Conservation (phyloP, 2,888 invertebrate genomes). For the Aphidoletes aphidimyza region DNA sequence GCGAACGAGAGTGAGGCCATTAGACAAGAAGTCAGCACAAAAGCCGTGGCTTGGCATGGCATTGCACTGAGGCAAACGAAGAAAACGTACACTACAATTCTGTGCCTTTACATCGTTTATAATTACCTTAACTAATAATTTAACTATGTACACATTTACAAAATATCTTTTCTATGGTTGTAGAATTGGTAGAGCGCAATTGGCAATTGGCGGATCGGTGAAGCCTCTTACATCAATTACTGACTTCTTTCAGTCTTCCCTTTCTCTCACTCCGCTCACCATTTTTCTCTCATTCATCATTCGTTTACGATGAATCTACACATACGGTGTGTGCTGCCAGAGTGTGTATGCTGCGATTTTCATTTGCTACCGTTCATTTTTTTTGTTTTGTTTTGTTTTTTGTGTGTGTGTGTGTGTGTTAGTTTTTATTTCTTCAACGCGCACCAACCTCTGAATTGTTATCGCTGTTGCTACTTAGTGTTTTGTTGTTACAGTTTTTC, state of each 20-base stretch:
- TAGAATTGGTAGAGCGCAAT: not conserved
- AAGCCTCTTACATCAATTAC: constrained; percentile 47
- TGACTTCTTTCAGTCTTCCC: not conserved
- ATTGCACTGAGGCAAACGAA: not conserved
- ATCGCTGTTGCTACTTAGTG: not conserved
- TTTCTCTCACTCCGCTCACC: constrained; percentile 10
- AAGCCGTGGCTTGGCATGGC: not conserved
- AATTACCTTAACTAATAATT: constrained; percentile 31
- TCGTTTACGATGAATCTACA: constrained; percentile 1
- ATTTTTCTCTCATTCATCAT: constrained; percentile 45
- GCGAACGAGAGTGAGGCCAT: constrained; percentile 12
- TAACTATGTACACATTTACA: constrained; percentile 7
- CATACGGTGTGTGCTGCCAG: not conserved
- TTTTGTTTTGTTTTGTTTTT: not conserved
- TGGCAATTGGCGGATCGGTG: constrained; percentile 37
- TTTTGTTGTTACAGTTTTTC: constrained; percentile 12
- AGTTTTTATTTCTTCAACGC: no score
- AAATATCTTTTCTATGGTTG: not conserved
- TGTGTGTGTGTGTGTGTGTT: no score
- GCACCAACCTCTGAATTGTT: not conserved
- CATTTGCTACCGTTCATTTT: constrained; percentile 27
- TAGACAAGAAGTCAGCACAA: constrained; percentile 23
- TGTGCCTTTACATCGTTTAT: not conserved
- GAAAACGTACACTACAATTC: constrained; percentile 22
- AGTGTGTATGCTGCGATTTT: not conserved